These are phyloP conservation scores for Platichthys flesus DNA, from an alignment of 2,113 vertebrate genomes.

Conservation along the genomic window DNA sequence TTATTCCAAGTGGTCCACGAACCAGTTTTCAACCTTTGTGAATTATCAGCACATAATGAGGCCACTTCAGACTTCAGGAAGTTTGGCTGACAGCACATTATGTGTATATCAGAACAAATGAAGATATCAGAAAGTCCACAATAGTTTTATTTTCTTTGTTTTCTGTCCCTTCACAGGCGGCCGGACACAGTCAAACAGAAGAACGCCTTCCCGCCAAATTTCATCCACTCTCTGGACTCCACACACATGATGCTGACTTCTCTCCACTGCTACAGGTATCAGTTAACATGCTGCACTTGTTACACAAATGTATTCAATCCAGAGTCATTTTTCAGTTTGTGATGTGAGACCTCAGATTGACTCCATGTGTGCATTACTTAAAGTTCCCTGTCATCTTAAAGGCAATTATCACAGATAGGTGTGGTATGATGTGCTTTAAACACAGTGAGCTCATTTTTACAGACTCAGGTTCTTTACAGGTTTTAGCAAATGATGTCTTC, in stretches of 20 bases:
- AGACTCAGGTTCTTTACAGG: not conserved
- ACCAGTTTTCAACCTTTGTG: too few relatives aligned
- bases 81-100: too few relatives aligned
- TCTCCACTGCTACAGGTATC: slow-evolving; percentile 90
- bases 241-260: slow-evolving; percentile 99
- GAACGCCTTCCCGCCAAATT: slow-evolving; percentile 96
- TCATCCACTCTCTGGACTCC: slow-evolving; percentile 98
- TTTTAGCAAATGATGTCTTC: not conserved
- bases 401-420: not conserved
- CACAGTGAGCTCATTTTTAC: not conserved
- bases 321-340: not conserved
- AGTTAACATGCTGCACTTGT: not conserved
- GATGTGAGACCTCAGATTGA: not conserved
- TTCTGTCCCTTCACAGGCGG: slow-evolving; percentile 78
- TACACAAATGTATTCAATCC: too few relatives aligned
- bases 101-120: too few relatives aligned
- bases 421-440: not conserved
- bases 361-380: not conserved
- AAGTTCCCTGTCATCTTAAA: not conserved
- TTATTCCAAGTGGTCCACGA: too few relatives aligned
- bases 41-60: too few relatives aligned
- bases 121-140: too few relatives aligned
- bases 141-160: not conserved
- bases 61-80: too few relatives aligned
- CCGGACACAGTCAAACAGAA: slow-evolving; percentile 95